These are phyloP conservation scores for Drosophila paramelanica DNA, from an alignment of 2,888 invertebrate species.

Conservation along the genomic window DNA sequence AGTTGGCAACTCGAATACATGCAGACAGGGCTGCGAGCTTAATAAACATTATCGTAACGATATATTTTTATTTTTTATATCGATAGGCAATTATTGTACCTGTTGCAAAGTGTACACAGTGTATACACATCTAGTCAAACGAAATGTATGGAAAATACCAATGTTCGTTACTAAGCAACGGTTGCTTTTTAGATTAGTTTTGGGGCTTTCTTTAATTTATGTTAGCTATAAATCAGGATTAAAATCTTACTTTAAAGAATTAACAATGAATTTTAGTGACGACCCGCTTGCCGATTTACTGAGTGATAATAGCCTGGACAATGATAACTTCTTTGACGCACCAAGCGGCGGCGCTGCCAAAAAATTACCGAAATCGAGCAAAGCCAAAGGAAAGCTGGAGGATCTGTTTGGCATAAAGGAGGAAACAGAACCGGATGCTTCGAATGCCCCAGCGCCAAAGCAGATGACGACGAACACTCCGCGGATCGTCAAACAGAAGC, in stretches of 20 bases:
- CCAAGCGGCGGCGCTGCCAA: conserved; percentile 46
- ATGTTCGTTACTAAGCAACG: conserved; percentile 64
- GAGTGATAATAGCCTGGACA: conserved; percentile 89
- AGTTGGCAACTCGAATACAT: conserved; percentile 5
- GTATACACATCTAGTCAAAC: conserved; percentile 5
- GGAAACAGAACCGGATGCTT: conserved; percentile 66
- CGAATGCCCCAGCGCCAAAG: conserved; percentile 17
- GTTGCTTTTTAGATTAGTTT: conserved; percentile 20
- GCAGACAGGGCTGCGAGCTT: conserved; percentile 11
- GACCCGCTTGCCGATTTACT: conserved; percentile 88
- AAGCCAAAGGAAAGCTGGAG: conserved; percentile 78
- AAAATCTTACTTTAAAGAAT: not conserved
- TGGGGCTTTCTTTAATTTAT: not conserved
- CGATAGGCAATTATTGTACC: conserved; percentile 12
- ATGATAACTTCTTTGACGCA: conserved; percentile 89
- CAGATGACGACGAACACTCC: conserved; percentile 66
- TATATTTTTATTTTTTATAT: not conserved
- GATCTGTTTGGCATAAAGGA: conserved; percentile 84
- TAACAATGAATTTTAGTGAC: conserved; percentile 86
- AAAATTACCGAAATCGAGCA: conserved; percentile 43
- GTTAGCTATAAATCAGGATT: not conserved
- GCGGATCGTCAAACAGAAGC: conserved; percentile 67
- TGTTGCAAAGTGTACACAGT: conserved; percentile 22
- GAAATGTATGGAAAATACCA: not conserved
- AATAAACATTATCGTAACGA: not conserved